Percentiles rank a stretch among this genome's conserved stretches.
These are phyloP conservation scores for Apoderus coryli DNA, from an alignment of 2,888 invertebrate species.

Conservation along the genomic window DNA sequence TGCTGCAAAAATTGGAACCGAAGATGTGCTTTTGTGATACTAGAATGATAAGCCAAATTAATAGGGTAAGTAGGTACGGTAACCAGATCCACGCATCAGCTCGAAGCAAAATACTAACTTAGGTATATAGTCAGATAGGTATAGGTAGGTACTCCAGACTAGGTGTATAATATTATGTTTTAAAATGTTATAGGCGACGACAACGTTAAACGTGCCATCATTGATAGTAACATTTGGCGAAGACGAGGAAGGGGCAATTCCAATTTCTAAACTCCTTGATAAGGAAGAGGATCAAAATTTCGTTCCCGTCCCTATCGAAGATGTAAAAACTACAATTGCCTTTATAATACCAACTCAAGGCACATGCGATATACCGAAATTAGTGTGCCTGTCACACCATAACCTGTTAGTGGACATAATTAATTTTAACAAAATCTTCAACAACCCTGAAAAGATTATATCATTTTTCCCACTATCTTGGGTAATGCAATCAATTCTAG, in stretches of 20 bases:
- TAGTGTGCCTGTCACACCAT: slow-evolving; percentile 26
- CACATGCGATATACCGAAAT: slow-evolving; percentile 20
- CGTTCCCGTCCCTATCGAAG: slow-evolving; percentile 18
- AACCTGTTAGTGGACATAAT: slow-evolving; percentile 20
- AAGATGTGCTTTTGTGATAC: slow-evolving; percentile 27
- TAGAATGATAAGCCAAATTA: slow-evolving; percentile 22
- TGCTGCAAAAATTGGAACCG: slow-evolving; percentile 23
- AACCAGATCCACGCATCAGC: too few relatives aligned
- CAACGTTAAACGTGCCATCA: slow-evolving; percentile 11
- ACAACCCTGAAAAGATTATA: slow-evolving; percentile 21
- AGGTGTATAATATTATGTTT: too few relatives aligned
- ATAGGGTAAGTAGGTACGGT: slow-evolving; percentile 19
- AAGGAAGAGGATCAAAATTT: slow-evolving; percentile 19
- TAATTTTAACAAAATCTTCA: slow-evolving; percentile 18
- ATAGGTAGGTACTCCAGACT: too few relatives aligned
- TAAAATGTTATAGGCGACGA: too few relatives aligned
- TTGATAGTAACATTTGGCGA: slow-evolving; percentile 19
- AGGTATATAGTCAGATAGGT: too few relatives aligned
- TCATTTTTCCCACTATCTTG: slow-evolving; percentile 26
- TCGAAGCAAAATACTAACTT: too few relatives aligned
- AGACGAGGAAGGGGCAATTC: slow-evolving; percentile 16
- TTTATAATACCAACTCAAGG: slow-evolving; percentile 26
- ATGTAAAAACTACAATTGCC: slow-evolving; percentile 22
- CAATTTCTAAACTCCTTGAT: slow-evolving; percentile 16
- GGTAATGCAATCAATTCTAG: slow-evolving; percentile 22